These are phyloP conservation scores for Aeoliscus strigatus DNA, from an alignment of 2,797 vertebrate genomes.

Conservation along the genomic window DNA sequence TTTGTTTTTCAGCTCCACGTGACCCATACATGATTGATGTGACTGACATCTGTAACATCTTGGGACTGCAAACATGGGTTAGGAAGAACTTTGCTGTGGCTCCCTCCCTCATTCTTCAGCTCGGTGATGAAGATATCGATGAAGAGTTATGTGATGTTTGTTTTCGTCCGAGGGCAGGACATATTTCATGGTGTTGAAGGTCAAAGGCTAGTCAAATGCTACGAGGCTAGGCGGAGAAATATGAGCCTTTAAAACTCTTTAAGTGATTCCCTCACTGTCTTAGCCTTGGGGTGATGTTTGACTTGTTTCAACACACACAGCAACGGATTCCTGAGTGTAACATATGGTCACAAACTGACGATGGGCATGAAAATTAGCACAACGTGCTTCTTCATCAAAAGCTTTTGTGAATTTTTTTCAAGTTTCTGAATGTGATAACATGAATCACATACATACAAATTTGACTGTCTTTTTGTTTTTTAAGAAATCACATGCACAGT, in stretches of 20 bases:
- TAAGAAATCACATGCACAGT: too few relatives aligned
- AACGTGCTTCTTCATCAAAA: too few relatives aligned
- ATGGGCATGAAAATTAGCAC: too few relatives aligned
- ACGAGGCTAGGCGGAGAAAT: slow-evolving; percentile 58
- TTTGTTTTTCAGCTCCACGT: slow-evolving; percentile 42
- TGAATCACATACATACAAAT: too few relatives aligned
- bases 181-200: slow-evolving; percentile 71
- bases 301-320: slow-evolving; percentile 66
- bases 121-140: slow-evolving; percentile 61
- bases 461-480: too few relatives aligned
- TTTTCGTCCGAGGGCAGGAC: slow-evolving; percentile 72
- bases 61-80: slow-evolving; percentile 9
- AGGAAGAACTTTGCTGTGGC: slow-evolving; percentile 14
- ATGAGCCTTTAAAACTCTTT: slow-evolving; percentile 68
- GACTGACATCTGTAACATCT: slow-evolving; percentile 39
- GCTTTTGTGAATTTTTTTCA: too few relatives aligned
- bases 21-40: slow-evolving; percentile 53
- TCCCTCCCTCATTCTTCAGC: slow-evolving; percentile 28
- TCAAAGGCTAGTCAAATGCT: slow-evolving; percentile 64
- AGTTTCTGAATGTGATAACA: too few relatives aligned
- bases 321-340: slow-evolving; percentile 47
- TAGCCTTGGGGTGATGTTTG: slow-evolving; percentile 45
- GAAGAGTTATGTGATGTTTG: slow-evolving; percentile 78
- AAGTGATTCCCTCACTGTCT: slow-evolving; percentile 69
- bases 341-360: slow-evolving; percentile 11